phyloP scores from a whole-genome alignment of 2,113 vertebrate species.

The Chloropsis cyanopogon region DNA sequence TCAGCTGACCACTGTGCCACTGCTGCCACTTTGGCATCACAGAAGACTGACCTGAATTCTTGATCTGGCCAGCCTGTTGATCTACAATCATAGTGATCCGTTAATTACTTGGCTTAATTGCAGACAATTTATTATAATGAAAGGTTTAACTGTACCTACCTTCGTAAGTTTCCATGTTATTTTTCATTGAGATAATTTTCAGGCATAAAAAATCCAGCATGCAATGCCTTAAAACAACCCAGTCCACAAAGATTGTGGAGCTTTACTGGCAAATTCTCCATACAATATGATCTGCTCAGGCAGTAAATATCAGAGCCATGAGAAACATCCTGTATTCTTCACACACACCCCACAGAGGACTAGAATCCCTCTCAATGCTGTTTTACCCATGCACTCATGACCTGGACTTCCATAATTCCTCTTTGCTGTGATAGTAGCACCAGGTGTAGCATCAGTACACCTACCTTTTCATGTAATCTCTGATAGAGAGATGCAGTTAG shows the following conservation, averaged over 20 bases:
- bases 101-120: constrained; percentile 27
- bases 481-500: not conserved
- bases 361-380: not conserved
- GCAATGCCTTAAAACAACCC: not conserved
- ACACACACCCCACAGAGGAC: not conserved
- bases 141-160: not conserved
- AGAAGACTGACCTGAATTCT: constrained; percentile 24
- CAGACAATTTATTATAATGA: not conserved
- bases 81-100: not conserved
- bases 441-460: not conserved
- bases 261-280: not conserved
- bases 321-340: not conserved
- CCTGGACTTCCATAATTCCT: not conserved
- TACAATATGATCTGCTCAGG: not conserved
- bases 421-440: constrained; percentile 7
- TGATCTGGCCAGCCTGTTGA: not conserved
- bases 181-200: not conserved
- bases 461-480: constrained; percentile 5
- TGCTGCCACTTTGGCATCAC: not conserved
- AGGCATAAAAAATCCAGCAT: not conserved
- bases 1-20: not conserved
- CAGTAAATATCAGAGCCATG: not conserved
- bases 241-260: not conserved
- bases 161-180: not conserved
- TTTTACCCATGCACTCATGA: not conserved